Evolutionary conservation across 35 echinoderm and acorn worm genomes (phyloP), one percentile per base, ranked within the genome.

Genomic region (Ophioderma brevispina): DNA sequence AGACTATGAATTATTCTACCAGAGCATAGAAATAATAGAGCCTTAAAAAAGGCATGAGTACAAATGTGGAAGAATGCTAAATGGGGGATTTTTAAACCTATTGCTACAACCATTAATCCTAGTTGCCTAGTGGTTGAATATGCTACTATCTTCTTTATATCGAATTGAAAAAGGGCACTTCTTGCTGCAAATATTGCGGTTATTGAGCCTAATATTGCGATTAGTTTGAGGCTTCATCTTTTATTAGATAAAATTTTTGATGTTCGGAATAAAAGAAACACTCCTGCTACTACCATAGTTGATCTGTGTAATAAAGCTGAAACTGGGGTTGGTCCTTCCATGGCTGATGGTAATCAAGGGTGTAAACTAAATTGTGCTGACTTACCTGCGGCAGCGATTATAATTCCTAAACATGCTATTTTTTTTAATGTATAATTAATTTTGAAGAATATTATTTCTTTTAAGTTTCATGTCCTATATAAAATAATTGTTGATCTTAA

Each of bases 121-220:
- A 96, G 80, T 76, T 96, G 94, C 18, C 94, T 96, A 21, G 94
- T 96, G 13, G 94, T 96, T 0, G 94, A 96, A 42, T 96, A 96
- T 0, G 94, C 94, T 37, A 96, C 41, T 78, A 96, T 92, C 94
- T 96, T 96, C 94, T 96, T 96, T 85, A 96, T 92, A 41, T 96
- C 94, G 50, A 89, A 76, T 80, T 96, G 94, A 32, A 46, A 38
- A 17, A 96, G 84, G 0, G 93, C 93, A 1, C 77, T 81, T 1
- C 88, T 81, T 15, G 93, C 93, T 0, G 93, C 93, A 55, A 94
- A 94, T 35, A 94, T 36, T 4, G 88, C 88, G 0, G 93, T 94
- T 70, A 85, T 39, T 64, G 64, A 31, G 18, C 93, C 93, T 46
- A 94, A 41, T 30, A 94, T 33, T 0, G 38, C 34, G 0, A 87